Evolutionary conservation across 2,888 invertebrate genomes (phyloP), one percentile per base, ranked within the genome.

Genomic region (Unio delphinus): DNA sequence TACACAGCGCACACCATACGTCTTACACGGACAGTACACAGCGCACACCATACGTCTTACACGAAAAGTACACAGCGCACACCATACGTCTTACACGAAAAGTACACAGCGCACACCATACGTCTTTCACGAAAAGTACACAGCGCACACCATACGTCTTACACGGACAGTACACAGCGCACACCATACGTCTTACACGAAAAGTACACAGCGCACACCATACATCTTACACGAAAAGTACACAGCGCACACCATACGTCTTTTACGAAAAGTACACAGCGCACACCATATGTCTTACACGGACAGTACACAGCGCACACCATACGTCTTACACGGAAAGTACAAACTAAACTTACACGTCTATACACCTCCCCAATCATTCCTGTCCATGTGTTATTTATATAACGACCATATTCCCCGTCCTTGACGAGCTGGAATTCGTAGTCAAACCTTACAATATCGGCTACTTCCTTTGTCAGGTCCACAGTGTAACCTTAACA

Each of bases 401-500:
- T 57, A 57, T 68, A 66, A 5, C 64, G 92, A 0, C 96, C 96
- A 86, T 96, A 96, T 86, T 94, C 94, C 45, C 94, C 94, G 89
- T 97, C 97, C 85, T 94, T 94, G 4, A 96, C 96, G 68, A 95
- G 92, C 75, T 93, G 93, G 73, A 98, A 91, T 89, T 95, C 95
- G 92, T 95, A 97, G 89, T 94, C 94, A 79, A 97, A 95, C 70
- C 94, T 94, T 71, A 96, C 92, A 87, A 93, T 93, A 81, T 93
- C 93, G 0, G 95, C 92, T 75, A 98, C 93, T 70, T 95, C 91
- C 83, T 95, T 94, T 4, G 95, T 94, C 61, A 98, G 91, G 88
- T 98, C 98, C 87, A 96, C 95, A 90, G 96, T 96, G 89, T 96
- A 98, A 69, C 98, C 98, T 87, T 71, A 8, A 20, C 67, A 6